phyloP scores from a whole-genome alignment of 1,140 invertebrate species.

The Anastatus disparis region DNA sequence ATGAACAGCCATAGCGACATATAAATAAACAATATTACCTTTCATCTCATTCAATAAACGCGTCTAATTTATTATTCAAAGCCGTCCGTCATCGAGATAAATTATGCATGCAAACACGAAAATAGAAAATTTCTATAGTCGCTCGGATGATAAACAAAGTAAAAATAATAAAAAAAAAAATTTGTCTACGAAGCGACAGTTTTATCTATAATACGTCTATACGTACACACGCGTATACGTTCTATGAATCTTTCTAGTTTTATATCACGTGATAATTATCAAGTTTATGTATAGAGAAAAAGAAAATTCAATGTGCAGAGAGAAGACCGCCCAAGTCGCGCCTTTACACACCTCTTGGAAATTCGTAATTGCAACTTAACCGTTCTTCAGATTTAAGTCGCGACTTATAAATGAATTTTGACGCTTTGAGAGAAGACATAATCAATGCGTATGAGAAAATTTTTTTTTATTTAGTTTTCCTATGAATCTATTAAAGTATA shows the following conservation, averaged over 20 bases:
- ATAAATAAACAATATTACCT: too few relatives aligned
- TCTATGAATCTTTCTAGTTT: conserved; percentile 20
- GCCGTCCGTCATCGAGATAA: too few relatives aligned
- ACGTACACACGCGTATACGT: not conserved
- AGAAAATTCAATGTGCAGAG: too few relatives aligned
- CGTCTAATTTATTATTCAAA: too few relatives aligned
- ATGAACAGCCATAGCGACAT: too few relatives aligned
- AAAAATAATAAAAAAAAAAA: too few relatives aligned
- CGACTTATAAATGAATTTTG: conserved; percentile 29
- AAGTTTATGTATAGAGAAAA: too few relatives aligned
- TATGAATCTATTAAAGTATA: too few relatives aligned
- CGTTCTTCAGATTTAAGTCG: not conserved
- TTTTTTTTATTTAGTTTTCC: not conserved
- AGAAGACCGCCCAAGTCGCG: conserved; percentile 40
- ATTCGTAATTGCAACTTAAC: not conserved
- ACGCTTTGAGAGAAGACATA: conserved; percentile 40
- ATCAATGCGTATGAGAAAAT: conserved; percentile 17
- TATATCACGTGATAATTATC: conserved; percentile 49
- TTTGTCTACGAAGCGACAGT: not conserved
- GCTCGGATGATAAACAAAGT: not conserved
- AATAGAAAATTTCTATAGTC: not conserved
- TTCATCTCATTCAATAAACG: too few relatives aligned
- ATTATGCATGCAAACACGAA: not conserved
- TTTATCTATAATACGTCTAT: conserved; percentile 1
- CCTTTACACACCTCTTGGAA: conserved; percentile 18